Evolutionary conservation across 2,888 invertebrate species (phyloP), one percentile per base, ranked within the genome.

Genomic region (Carterocephalus palaemon): DNA sequence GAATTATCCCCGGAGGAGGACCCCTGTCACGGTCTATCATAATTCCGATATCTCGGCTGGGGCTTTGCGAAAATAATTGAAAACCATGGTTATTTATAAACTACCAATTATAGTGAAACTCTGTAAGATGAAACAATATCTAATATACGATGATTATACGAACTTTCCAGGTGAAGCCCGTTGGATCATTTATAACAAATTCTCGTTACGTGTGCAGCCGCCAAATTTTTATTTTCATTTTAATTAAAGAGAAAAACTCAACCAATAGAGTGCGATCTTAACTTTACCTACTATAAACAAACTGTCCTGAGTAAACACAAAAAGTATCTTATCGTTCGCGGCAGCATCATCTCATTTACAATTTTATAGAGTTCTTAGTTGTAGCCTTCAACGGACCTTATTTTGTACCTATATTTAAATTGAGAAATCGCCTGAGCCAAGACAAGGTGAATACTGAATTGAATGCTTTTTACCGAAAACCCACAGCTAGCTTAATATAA

Each of bases 261-360:
- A 41, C 13, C 15, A 28, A n/a, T 28, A 15, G 15, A 12, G 5
- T 15, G 8, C n/a, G 2, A n/a, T n/a, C n/a, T n/a, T n/a, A n/a
- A n/a, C n/a, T n/a, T n/a, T n/a, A n/a, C n/a, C n/a, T n/a, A n/a
- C n/a, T n/a, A n/a, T 6, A 28, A 12, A 41, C 17, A 23, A 41
- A 33, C 17, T 31, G 12, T 28, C 20, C 32, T 41, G 13, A 13
- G 32, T 46, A 28, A 47, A 51, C 52, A 46, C 36, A 37, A 34
- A 40, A 47, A 47, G 37, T 23, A 34, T 43, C 39, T 51, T 37
- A 40, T 47, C 31, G 33, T 43, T 13, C 9, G 41, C 22, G 43
- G 32, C 43, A 43, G 28, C 17, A 37, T 20, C 4, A 6, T 20
- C n/a, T 15, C 24, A 43, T 43, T 43, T 28, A 29, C 12, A 39